Evolutionary conservation across 2,797 vertebrate genomes (phyloP), one percentile per base, ranked within the genome.

Genomic region (Thamnophis elegans): DNA sequence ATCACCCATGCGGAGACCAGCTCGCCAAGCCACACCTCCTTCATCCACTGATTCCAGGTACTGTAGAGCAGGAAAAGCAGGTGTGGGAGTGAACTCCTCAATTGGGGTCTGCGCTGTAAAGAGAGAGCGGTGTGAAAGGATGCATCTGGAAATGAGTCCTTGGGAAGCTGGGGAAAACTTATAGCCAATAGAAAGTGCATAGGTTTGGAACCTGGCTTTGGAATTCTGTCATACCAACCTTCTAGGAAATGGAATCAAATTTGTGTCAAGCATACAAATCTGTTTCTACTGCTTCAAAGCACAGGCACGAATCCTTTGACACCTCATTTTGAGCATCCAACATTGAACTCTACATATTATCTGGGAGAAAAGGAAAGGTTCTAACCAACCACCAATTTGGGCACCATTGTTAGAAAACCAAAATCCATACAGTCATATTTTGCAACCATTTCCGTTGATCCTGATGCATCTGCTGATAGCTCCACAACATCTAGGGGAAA

Each of bases 1-100:
- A 96, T 99, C 98, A 68, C 99, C 99, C 98, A 99, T 99, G 85
- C 98, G 98, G 92, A 99, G 98, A 60, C 98, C 99, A 0, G 99
- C 98, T 94, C 98, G 98, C 98, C 98, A 99, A 93, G 98, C 98
- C 95, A 99, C 99, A 0, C 98, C 99, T 6, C 99, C 99, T 97
- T 99, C 98, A 93, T 99, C 99, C 93, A 99, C 99, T 0, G 98
- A 99, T 97, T 99, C 99, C 94, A 99, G 97, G 95, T 99, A 99
- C 97, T 99, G 98, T 95, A 99, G 97, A 11, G 99, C 99, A 87
- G 99, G 99, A 96, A 99, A 99, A 89, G 99, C 99, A 5, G 99
- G 99, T 32, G 99, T 99, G 91, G 99, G 99, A 65, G 98, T 99
- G 95, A 99, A 99, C 98, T 99, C 99, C 96, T 99, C 99, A 54